phyloP scores from a whole-genome alignment of 1,140 invertebrate species.

The Euwallacea fornicatus region DNA sequence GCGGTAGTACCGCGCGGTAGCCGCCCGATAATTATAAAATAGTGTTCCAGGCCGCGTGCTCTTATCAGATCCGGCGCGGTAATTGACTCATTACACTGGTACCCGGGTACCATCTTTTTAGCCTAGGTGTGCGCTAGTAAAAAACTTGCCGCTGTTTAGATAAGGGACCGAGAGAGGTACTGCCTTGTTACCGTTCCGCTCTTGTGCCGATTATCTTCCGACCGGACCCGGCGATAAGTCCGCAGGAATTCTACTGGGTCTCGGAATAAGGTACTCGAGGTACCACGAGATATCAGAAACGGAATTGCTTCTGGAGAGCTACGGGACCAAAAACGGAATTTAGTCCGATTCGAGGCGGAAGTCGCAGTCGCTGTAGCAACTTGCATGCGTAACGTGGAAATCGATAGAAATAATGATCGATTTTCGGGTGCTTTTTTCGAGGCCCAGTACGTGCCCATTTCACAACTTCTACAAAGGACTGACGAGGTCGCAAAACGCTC shows the following conservation, averaged over 20 bases:
- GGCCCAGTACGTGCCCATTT: too few relatives aligned
- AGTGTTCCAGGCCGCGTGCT: conserved; percentile 19
- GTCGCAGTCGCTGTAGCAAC: too few relatives aligned
- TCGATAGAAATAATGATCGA: too few relatives aligned
- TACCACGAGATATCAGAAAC: too few relatives aligned
- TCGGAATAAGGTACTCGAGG: too few relatives aligned
- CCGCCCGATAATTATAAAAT: conserved; percentile 23
- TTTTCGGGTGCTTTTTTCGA: too few relatives aligned
- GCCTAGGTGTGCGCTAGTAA: conserved; percentile 14
- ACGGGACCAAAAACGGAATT: too few relatives aligned
- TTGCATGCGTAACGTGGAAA: too few relatives aligned
- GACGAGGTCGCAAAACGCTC: too few relatives aligned
- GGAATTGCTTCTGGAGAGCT: too few relatives aligned
- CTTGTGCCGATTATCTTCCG: conserved; percentile 19
- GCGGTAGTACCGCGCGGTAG: conserved; percentile 16
- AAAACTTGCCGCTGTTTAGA: conserved; percentile 21
- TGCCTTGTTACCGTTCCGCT: conserved; percentile 25
- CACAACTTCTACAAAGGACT: too few relatives aligned
- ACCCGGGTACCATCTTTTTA: conserved; percentile 13
- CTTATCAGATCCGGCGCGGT: conserved; percentile 23
- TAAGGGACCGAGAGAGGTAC: conserved; percentile 19
- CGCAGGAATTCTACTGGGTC: neutral
- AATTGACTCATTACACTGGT: conserved; percentile 21
- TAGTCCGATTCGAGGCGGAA: too few relatives aligned
- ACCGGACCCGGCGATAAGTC: conserved; percentile 1